phyloP scores from a whole-genome alignment of 2,797 vertebrate genomes.

The Luscinia megarhynchos region DNA sequence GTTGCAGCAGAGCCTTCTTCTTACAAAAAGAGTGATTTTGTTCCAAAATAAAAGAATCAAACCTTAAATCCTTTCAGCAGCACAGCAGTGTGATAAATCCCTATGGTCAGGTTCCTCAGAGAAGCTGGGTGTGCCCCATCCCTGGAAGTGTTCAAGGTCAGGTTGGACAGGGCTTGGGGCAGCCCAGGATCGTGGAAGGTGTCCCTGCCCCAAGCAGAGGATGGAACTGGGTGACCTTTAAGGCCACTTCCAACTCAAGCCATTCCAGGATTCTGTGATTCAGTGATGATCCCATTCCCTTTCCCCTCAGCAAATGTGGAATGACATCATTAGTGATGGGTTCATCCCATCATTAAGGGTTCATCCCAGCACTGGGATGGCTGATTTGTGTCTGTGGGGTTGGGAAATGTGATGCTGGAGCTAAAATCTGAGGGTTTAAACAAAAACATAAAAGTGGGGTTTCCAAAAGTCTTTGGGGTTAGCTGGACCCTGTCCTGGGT shows the following conservation, averaged over 20 bases:
- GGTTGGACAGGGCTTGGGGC: background rate
- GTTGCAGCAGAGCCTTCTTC: background rate
- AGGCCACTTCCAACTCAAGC: background rate
- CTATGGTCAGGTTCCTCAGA: background rate
- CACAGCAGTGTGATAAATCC: background rate
- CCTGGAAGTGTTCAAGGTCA: background rate
- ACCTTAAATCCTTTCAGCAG: background rate
- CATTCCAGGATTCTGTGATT: background rate
- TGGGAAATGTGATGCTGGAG: background rate
- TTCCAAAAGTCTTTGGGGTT: background rate
- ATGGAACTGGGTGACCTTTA: accelerated
- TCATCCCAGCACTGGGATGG: accelerated
- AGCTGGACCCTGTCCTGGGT: accelerated
- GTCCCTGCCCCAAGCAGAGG: background rate
- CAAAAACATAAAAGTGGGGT: background rate
- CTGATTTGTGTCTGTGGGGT: background rate
- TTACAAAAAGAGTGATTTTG: background rate
- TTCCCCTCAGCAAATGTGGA: background rate
- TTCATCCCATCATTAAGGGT: accelerated
- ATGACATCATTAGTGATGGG: background rate
- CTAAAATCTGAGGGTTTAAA: background rate
- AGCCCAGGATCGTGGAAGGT: background rate
- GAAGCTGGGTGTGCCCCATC: background rate
- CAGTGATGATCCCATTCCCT: background rate
- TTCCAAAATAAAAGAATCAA: background rate